Percentiles rank a stretch among this genome's conserved stretches.
Evolutionary conservation across 1,140 invertebrate species (phyloP).

Genomic region (Polypedilum vanderplanki): DNA sequence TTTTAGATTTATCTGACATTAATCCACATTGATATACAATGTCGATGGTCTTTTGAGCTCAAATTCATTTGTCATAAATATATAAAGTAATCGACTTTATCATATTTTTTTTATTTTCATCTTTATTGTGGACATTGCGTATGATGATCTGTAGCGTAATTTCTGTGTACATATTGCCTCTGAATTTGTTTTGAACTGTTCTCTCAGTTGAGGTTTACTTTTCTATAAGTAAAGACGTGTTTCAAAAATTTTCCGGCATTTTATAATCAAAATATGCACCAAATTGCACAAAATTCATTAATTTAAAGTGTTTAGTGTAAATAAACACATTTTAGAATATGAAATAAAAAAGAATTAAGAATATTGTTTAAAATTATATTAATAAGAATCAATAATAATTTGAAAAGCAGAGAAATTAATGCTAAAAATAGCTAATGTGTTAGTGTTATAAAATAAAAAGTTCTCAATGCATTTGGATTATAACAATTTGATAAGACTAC

Average conservation of each 20-base stretch:
- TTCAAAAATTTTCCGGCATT: background rate
- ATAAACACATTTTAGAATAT: background rate
- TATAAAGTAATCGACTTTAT: no score
- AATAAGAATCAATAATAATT: background rate
- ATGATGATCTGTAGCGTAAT: no score
- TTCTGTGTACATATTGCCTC: no score
- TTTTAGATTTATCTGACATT: no score
- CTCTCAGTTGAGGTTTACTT: no score
- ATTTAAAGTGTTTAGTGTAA: background rate
- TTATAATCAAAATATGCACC: background rate
- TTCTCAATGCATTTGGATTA: conserved; percentile 15
- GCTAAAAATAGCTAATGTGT: background rate
- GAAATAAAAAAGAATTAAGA: background rate
- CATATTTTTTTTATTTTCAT: no score
- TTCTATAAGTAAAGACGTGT: no score
- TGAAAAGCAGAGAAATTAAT: background rate
- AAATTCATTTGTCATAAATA: no score
- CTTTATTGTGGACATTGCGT: no score
- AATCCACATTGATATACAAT: no score
- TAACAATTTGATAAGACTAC: background rate
- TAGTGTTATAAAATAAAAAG: background rate
- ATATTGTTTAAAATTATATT: background rate
- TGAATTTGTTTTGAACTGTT: no score
- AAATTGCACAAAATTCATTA: background rate
- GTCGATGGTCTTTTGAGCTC: no score